Base-by-base conservation (phyloP, 2,797 vertebrate species). In the Atherinosoma microstoma region DNA sequence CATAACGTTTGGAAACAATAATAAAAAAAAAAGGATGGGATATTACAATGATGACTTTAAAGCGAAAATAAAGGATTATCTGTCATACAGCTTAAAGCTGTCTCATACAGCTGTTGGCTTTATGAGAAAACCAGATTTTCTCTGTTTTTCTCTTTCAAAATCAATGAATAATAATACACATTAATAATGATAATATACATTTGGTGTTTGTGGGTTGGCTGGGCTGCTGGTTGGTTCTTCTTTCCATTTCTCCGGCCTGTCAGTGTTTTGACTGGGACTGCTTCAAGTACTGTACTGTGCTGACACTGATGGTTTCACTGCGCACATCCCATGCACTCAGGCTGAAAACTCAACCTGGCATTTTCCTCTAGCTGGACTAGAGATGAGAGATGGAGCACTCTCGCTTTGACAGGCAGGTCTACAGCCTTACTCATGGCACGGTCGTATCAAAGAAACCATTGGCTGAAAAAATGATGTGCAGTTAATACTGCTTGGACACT, bases 261-360 rank as follows among this genome's bases (percentile, higher is more conserved):
- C 90, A 89, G 83, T 45, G 6, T 61, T 91, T 83, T 80, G 81
- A 87, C 76, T 60, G 51, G 76, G 78, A 73, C 78, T 81, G 74
- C 79, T 87, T 76, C 78, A 87, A 87, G 84, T 90, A 80, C 83
- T 87, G 83, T 73, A 87, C 89, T 90, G 70, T 83, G 83, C 88
- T 92, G 90, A 92, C 90, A 91, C 84, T 87, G 88, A 92, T 69
- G 86, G 84, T 78, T 83, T 80, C 75, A 65, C 80, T 24, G 58
- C 64, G 80, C 84, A 87, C 86, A 83, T 93, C 91, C 82, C 65
- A 76, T 76, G 84, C 89, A 88, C 89, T 91, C 90, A 92, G 84
- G 87, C 90, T 91, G 92, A 93, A 93, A 93, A 92, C 88, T 76
- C 85, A 84, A 88, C 82, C 84, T 91, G 92, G 90, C 91, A 89